Evolutionary conservation across 1,140 invertebrate species (phyloP).

Genomic region (Drosophila oshimai): DNA sequence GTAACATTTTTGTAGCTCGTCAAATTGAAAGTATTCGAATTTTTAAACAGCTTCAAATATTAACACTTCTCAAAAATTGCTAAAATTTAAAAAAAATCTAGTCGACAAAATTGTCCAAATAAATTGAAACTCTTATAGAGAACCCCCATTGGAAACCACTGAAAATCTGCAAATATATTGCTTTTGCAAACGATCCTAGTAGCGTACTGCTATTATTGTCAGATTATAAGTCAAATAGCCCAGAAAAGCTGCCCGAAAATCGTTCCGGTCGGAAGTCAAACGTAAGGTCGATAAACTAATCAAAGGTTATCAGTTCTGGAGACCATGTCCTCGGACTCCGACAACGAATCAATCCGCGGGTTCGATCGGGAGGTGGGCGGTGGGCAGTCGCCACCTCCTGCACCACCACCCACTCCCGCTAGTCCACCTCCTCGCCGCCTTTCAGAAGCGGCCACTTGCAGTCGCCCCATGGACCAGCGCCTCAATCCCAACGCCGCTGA

Average conservation of each 20-base stretch:
- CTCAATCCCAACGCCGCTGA: slow-evolving; percentile 59
- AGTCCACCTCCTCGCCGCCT: neutral
- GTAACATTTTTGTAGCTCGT: neutral
- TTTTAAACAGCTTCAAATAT: too few relatives aligned
- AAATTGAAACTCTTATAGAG: neutral
- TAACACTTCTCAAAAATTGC: too few relatives aligned
- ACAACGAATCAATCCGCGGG: neutral
- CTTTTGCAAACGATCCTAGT: neutral
- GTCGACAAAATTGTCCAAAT: slow-evolving; percentile 7
- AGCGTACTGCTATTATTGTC: slow-evolving; percentile 13
- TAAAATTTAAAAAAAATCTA: too few relatives aligned
- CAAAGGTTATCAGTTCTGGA: neutral
- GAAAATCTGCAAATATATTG: too few relatives aligned
- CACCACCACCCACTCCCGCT: neutral
- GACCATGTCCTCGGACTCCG: slow-evolving; percentile 9
- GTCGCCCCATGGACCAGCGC: slow-evolving; percentile 32
- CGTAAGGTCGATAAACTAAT: neutral
- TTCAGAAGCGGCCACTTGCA: neutral
- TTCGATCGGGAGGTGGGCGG: neutral
- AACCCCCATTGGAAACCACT: neutral
- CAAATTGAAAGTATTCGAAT: neutral
- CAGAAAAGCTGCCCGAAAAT: neutral
- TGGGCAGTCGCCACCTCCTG: neutral
- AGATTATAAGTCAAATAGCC: neutral
- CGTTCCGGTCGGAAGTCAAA: neutral